phyloP scores from a whole-genome alignment of 2,888 invertebrate species.

The Mythimna vitellina region DNA sequence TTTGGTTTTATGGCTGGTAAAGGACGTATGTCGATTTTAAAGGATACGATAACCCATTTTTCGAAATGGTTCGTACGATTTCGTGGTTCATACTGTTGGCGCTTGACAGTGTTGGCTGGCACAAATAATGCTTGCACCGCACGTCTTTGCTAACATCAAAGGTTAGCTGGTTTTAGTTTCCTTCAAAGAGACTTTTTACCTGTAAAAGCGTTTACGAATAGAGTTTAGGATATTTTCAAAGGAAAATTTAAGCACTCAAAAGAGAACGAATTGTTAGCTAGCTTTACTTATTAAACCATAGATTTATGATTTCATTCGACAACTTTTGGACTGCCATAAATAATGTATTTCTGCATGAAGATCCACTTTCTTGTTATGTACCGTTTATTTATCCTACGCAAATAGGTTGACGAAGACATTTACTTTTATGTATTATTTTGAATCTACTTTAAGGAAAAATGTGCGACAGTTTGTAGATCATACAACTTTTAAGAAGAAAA shows the following conservation, averaged over 20 bases:
- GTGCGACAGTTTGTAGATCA: too few species aligned
- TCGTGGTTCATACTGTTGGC: not conserved
- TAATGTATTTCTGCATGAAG: conserved; percentile 35
- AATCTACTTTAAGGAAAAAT: too few species aligned
- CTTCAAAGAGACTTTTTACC: not conserved
- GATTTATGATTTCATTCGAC: conserved; percentile 7
- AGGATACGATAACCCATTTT: conserved; percentile 51
- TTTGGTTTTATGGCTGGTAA: conserved; percentile 75
- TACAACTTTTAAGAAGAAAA: too few species aligned
- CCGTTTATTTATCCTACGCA: conserved; percentile 36
- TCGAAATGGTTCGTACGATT: not conserved
- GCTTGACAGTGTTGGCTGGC: not conserved
- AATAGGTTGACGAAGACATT: conserved; percentile 9
- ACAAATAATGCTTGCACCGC: not conserved
- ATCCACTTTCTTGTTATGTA: conserved; percentile 42
- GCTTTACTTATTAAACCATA: conserved; percentile 6
- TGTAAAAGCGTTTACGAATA: not conserved
- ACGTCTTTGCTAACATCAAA: not conserved
- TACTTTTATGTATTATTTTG: conserved; percentile 1
- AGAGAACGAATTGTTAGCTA: not conserved
- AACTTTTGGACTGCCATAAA: conserved; percentile 39
- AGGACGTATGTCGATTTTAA: conserved; percentile 59
- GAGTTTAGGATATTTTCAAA: not conserved
- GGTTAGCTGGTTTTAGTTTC: not conserved
- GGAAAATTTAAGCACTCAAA: not conserved